Conservation (phyloP, 2,888 invertebrate genomes). For the Cordilura impudica region DNA sequence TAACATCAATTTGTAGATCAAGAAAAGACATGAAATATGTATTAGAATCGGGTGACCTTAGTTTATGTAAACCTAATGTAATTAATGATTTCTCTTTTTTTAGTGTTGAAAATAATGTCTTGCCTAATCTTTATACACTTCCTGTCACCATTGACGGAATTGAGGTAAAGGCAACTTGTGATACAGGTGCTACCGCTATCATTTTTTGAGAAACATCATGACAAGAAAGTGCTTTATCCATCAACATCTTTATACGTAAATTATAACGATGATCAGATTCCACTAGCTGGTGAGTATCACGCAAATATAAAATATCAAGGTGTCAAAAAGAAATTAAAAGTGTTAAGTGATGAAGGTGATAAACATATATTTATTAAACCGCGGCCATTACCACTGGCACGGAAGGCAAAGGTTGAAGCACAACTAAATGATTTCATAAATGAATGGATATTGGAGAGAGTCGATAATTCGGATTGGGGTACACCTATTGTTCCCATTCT, state of each 20-base stretch:
- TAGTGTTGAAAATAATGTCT: neutral
- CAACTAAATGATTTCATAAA: neutral
- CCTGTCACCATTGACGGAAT: neutral
- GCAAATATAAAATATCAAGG: neutral
- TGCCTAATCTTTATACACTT: slow-evolving; percentile 6
- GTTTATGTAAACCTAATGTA: neutral
- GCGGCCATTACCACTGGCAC: neutral
- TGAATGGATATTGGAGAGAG: neutral
- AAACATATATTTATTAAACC: too few species aligned
- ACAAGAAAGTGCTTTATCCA: neutral
- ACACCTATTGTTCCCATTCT: slow-evolving; percentile 30
- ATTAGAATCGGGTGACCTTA: neutral
- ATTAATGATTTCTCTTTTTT: slow-evolving; percentile 1
- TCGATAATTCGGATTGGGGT: slow-evolving; percentile 25
- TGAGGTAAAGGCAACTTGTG: neutral
- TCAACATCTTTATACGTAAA: neutral
- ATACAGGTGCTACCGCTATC: neutral
- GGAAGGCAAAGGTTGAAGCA: neutral
- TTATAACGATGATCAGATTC: slow-evolving; percentile 6
- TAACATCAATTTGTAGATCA: neutral
- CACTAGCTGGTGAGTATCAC: slow-evolving; percentile 2
- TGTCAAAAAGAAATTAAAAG: neutral
- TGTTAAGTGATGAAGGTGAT: too few species aligned
- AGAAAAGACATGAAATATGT: slow-evolving; percentile 10
- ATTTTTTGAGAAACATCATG: slow-evolving; percentile 6